Percentiles rank a stretch among this genome's conserved stretches.
Conservation (phyloP, 2,113 vertebrate genomes). For the Talpa occidentalis region DNA sequence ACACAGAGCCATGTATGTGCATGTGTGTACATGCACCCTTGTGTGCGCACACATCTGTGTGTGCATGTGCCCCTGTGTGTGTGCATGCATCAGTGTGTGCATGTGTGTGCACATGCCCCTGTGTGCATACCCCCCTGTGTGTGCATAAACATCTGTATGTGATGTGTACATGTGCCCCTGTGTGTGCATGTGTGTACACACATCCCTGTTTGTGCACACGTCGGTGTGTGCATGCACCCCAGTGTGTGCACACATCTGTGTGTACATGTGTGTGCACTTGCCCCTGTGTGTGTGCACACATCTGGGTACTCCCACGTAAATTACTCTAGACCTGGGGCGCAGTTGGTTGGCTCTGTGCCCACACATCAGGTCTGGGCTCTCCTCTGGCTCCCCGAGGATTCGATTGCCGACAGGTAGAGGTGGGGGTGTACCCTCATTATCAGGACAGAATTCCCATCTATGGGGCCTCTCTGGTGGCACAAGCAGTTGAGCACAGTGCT, state of each 20-base stretch:
- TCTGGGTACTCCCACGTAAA: too few relatives aligned
- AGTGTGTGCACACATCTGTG: too few relatives aligned
- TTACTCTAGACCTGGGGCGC: too few relatives aligned
- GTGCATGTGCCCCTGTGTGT: neutral
- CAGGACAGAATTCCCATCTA: too few relatives aligned
- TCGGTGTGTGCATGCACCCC: neutral
- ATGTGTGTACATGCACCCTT: too few relatives aligned
- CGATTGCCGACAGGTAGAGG: neutral
- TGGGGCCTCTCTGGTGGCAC: too few relatives aligned
- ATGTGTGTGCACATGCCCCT: neutral
- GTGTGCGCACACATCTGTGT: neutral
- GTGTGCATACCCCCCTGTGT: neutral
- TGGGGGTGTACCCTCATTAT: accelerated
- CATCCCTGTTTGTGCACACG: too few relatives aligned
- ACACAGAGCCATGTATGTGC: too few relatives aligned
- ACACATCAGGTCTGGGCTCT: accelerated
- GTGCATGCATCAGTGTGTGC: neutral
- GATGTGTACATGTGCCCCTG: neutral
- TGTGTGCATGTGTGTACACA: neutral
- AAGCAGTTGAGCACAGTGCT: too few relatives aligned
- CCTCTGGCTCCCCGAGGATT: neutral
- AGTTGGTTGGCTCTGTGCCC: neutral
- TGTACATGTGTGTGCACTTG: too few relatives aligned
- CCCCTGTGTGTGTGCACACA: too few relatives aligned
- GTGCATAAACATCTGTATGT: too few relatives aligned